phyloP scores from a whole-genome alignment of 2,888 invertebrate genomes.

The Phytoseiulus persimilis region DNA sequence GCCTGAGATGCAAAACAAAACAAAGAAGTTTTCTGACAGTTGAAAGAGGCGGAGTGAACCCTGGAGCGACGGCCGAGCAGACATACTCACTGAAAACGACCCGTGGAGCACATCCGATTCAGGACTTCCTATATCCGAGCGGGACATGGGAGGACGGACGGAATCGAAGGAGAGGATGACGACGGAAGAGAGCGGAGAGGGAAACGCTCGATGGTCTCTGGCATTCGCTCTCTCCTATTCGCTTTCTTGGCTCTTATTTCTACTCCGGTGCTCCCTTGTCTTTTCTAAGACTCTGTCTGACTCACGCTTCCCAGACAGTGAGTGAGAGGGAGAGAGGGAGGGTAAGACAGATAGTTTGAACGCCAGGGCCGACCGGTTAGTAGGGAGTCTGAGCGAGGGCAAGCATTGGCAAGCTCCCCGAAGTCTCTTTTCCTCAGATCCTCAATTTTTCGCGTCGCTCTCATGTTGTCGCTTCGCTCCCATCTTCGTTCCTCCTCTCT shows the following conservation, averaged over 20 bases:
- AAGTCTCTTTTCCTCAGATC: not conserved
- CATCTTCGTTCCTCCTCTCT: not conserved
- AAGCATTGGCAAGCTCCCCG: not conserved
- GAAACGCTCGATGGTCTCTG: not conserved
- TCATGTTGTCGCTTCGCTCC: not conserved
- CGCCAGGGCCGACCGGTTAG: not conserved
- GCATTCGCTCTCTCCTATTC: not conserved
- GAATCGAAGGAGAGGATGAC: not conserved
- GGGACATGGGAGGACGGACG: not conserved
- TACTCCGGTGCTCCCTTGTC: not conserved
- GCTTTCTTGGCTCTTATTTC: not conserved
- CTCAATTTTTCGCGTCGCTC: not conserved
- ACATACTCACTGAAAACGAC: not conserved
- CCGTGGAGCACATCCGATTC: not conserved
- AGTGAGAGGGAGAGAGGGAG: too few species aligned
- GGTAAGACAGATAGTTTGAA: not conserved
- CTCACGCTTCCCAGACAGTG: not conserved
- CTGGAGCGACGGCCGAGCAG: not conserved
- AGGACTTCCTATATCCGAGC: not conserved
- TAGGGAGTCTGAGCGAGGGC: not conserved
- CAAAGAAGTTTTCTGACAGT: not conserved
- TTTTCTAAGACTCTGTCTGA: not conserved
- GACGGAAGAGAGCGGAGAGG: not conserved
- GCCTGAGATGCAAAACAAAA: not conserved
- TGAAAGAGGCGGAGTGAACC: not conserved